Conservation (phyloP, 2,888 invertebrate genomes). For the Scaptomyza polygonia region DNA sequence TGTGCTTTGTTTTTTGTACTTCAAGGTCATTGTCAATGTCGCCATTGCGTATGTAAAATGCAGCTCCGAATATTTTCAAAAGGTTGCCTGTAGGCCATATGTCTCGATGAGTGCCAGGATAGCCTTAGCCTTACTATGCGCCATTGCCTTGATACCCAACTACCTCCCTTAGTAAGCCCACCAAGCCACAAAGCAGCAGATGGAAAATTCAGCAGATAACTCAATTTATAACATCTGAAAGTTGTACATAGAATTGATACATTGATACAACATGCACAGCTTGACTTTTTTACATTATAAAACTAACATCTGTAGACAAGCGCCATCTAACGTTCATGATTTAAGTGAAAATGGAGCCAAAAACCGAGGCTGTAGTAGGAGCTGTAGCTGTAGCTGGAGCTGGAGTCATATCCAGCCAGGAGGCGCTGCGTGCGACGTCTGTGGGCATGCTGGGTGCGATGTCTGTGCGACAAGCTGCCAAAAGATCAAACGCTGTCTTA, state of each 20-base stretch:
- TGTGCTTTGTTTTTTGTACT: no score
- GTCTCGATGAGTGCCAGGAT: no score
- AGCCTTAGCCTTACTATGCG: no score
- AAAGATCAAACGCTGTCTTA: conserved; percentile 50
- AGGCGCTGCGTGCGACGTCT: conserved; percentile 47
- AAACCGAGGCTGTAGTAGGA: conserved; percentile 7
- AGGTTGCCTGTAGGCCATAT: no score
- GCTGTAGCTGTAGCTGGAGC: conserved; percentile 23
- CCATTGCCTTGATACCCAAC: no score
- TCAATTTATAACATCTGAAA: conserved; percentile 30
- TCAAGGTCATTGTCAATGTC: no score
- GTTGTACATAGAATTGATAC: neutral
- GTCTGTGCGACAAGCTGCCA: conserved; percentile 43
- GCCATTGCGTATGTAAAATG: no score
- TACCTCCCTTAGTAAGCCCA: neutral
- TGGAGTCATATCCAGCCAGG: conserved; percentile 51
- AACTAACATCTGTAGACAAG: conserved; percentile 58
- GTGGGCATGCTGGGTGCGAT: conserved; percentile 50
- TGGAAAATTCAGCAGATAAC: conserved; percentile 29
- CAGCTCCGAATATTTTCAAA: no score
- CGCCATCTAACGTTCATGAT: conserved; percentile 64
- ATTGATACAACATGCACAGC: conserved; percentile 19
- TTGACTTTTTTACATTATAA: conserved; percentile 45
- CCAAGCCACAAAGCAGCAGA: neutral
- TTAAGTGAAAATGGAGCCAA: conserved; percentile 10